A percentile compares a stretch with the other conserved stretches of the same genome.
phyloP scores from a whole-genome alignment of 2,113 vertebrate species.

The Corydoras maculifer region DNA sequence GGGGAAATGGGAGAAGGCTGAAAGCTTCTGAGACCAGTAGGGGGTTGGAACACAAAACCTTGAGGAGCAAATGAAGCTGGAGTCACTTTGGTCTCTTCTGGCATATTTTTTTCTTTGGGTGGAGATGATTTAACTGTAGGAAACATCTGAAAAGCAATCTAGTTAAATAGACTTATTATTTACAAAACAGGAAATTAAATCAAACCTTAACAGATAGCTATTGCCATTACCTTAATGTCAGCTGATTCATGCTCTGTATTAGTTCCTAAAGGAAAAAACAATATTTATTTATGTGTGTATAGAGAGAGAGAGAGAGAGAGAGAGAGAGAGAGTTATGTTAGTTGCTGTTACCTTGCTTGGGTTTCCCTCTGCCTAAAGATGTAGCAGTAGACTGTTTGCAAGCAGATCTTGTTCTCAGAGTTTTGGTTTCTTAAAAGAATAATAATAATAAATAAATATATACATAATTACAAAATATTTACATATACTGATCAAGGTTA shows the following conservation, averaged over 20 bases:
- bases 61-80: conserved; percentile 80
- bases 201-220: not conserved
- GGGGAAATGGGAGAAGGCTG: conserved; percentile 74
- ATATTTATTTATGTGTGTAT: too few species aligned
- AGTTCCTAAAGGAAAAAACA: conserved; percentile 3
- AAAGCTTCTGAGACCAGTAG: conserved; percentile 69
- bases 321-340: too few species aligned
- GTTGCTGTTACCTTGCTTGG: conserved; percentile 5
- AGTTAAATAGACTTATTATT: not conserved
- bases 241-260: not conserved
- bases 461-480: not conserved
- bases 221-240: conserved; percentile 11
- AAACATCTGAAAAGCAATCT: conserved; percentile 30
- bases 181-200: not conserved
- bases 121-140: conserved; percentile 3
- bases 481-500: too few species aligned
- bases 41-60: conserved; percentile 80
- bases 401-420: conserved; percentile 45
- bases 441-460: not conserved
- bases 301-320: too few species aligned
- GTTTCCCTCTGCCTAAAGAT: conserved; percentile 28
- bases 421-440: conserved; percentile 2
- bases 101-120: not conserved
- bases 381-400: conserved; percentile 31
- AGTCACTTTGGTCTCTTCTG: conserved; percentile 49